Evolutionary conservation across 35 echinoderm and acorn worm species (phyloP).

Genomic region (Acanthaster planci): DNA sequence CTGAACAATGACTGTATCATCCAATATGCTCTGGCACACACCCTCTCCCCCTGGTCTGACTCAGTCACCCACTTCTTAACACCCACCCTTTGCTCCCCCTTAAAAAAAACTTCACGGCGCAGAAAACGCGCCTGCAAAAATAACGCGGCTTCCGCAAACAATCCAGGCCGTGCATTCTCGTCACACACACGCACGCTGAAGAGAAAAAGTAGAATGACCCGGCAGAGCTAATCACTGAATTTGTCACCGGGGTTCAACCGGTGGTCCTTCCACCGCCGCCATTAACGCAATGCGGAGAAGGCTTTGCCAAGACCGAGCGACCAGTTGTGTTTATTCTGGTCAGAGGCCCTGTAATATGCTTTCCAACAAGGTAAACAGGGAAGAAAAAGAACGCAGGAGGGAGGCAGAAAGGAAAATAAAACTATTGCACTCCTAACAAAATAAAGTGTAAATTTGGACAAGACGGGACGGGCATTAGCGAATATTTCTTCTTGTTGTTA

Average conservation of each 20-base stretch:
- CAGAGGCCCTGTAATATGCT: background rate
- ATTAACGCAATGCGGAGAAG: background rate
- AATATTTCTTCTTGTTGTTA: constrained; percentile 11
- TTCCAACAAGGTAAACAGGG: constrained; percentile 2
- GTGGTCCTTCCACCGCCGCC: background rate
- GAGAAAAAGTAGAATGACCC: constrained; percentile 11
- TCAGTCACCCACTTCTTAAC: background rate
- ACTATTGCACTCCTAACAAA: background rate
- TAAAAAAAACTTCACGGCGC: background rate
- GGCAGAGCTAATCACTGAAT: background rate
- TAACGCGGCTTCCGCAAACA: background rate
- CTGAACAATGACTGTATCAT: too few relatives aligned
- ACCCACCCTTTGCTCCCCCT: background rate
- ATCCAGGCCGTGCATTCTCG: background rate
- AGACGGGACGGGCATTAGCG: background rate
- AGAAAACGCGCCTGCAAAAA: constrained; percentile 6
- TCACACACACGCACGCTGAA: background rate
- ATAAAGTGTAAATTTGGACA: constrained; percentile 19
- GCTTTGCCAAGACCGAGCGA: too few relatives aligned
- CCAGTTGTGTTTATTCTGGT: constrained; percentile 10
- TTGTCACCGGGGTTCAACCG: background rate
- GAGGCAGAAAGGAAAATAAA: background rate
- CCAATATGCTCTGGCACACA: too few relatives aligned
- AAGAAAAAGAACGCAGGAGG: background rate
- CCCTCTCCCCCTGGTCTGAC: too few relatives aligned